Base-by-base conservation (phyloP, 2,797 vertebrate genomes). In the Sebastes melanostomus region DNA sequence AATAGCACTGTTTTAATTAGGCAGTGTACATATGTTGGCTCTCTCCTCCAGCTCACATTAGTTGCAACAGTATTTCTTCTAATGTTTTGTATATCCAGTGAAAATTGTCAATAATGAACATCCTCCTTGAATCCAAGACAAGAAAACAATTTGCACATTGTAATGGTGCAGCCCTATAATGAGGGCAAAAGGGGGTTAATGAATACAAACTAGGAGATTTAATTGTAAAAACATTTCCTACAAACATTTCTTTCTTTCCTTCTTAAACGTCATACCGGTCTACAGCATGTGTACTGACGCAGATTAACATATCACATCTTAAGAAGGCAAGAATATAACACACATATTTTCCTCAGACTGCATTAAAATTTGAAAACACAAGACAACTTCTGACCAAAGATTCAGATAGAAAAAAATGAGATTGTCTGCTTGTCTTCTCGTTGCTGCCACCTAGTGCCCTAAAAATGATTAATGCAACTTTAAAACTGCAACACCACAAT, bases 1-100 rank as follows among this genome's bases (percentile, higher is more conserved):
- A 68, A 63, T 46, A 38, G 6, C 24, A 6, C 2, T 73, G n/a
- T 27, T 80, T 72, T 50, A 54, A 77, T 81, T 69, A 75, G 24
- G 29, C 25, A 29, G 11, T 77, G 61, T 62, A 65, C 50, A 63
- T 63, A 3, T 20, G 14, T 36, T 59, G n/a, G 42, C 18, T 62
- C 55, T 79, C 13, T 72, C 61, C 30, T 46, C 2, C 1, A 22
- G 25, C n/a, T 62, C 29, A 32, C 30, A 60, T 32, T 50, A 69
- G 18, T 8, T 52, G 7, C 9, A 46, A 50, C 18, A 25, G 3
- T 24, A 59, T 75, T 75, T 55, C 22, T 72, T 46, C 42, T 8
- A 46, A 20, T 46, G 20, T 52, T 52, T 52, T 52, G 50, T 52
- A 46, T 46, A 46, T 46, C 42, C 16, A 46, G 42, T 46, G 16